Conservation (phyloP, 2,113 vertebrate genomes). For the Vombatus ursinus region DNA sequence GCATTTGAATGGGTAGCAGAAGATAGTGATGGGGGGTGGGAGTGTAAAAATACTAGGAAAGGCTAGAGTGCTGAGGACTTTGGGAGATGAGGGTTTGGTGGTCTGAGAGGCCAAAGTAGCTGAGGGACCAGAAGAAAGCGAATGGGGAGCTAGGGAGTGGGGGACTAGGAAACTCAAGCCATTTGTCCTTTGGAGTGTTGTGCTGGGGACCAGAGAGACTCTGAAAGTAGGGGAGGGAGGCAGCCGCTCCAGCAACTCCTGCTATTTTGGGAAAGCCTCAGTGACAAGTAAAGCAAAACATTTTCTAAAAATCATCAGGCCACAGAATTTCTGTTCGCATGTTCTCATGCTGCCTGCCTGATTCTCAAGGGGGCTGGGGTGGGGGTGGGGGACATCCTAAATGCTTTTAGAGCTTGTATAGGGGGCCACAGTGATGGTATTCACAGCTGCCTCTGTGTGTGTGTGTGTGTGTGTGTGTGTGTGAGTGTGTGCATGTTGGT, state of each 20-base stretch:
- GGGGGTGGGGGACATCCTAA: not conserved
- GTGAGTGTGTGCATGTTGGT: not conserved
- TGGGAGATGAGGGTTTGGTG: not conserved
- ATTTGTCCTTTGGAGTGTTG: not conserved
- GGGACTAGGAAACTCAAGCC: not conserved
- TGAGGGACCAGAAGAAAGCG: not conserved
- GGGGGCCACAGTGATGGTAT: not conserved
- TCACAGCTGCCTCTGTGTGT: not conserved
- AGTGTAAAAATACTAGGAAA: not conserved
- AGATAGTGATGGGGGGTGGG: not conserved
- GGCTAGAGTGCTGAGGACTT: not conserved
- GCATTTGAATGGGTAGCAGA: not conserved
- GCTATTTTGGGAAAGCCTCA: slow-evolving; percentile 67
- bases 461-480: not conserved
- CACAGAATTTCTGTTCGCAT: not conserved
- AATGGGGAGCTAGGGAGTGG: not conserved
- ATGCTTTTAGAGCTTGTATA: not conserved
- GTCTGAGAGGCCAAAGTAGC: not conserved
- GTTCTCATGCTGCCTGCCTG: not conserved
- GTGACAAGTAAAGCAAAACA: slow-evolving; percentile 30
- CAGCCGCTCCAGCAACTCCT: not conserved
- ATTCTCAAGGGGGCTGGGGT: not conserved
- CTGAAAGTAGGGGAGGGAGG: not conserved
- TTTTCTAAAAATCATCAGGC: not conserved
- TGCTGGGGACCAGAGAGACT: not conserved